phyloP scores from a whole-genome alignment of 37 sponge, comb jelly and placozoan species.

The Ephydatia muelleri region DNA sequence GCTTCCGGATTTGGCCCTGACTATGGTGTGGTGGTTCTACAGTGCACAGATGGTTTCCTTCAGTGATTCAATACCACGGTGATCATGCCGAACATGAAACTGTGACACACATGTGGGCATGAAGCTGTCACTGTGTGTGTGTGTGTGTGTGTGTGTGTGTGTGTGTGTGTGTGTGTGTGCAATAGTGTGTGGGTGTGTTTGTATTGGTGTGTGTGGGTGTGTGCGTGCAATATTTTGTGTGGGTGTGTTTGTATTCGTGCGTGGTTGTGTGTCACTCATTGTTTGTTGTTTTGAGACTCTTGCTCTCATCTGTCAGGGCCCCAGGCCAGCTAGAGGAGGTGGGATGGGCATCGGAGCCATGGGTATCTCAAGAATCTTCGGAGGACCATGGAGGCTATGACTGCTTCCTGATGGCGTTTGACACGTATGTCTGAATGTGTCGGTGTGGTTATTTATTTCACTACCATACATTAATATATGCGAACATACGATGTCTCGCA shows the following conservation, averaged over 20 bases:
- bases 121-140: not conserved
- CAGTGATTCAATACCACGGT: too few relatives aligned
- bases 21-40: too few relatives aligned
- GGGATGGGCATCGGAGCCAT: conserved; percentile 55
- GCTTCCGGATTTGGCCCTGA: too few relatives aligned
- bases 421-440: conserved; percentile 19
- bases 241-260: not conserved
- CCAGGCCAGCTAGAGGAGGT: conserved; percentile 31
- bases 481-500: too few relatives aligned
- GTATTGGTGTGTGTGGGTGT: not conserved
- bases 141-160: not conserved
- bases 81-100: too few relatives aligned
- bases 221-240: not conserved
- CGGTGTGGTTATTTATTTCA: not conserved
- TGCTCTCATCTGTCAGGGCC: conserved; percentile 16
- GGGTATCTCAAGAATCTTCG: not conserved
- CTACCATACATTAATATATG: too few relatives aligned
- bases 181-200: not conserved
- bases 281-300: not conserved
- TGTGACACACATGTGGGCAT: too few relatives aligned
- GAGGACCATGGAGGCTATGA: conserved; percentile 64
- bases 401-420: conserved; percentile 61
- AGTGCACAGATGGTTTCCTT: too few relatives aligned
- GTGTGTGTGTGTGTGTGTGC: not conserved
- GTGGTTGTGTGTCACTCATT: not conserved